phyloP scores from a whole-genome alignment of 37 sponge, comb jelly and placozoan genomes.

The Ephydatia muelleri region DNA sequence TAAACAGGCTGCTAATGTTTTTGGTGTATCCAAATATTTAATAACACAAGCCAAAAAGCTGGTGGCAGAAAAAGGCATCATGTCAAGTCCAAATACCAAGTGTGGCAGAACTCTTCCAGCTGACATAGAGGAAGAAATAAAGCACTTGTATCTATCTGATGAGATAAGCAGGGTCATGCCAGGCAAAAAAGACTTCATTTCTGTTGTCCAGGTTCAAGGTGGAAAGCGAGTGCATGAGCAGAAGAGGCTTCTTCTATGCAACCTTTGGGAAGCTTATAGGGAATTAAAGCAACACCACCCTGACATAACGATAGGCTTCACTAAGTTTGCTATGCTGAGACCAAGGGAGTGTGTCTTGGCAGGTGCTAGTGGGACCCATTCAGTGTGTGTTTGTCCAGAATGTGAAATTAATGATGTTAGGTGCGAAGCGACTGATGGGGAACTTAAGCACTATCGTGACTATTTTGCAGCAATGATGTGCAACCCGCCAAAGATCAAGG shows the following conservation, averaged over 20 bases:
- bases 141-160: conserved; percentile 21
- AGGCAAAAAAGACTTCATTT: too few species aligned
- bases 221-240: conserved; percentile 18
- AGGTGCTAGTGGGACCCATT: too few species aligned
- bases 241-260: conserved; percentile 31
- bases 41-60: conserved; percentile 22
- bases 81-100: conserved; percentile 20
- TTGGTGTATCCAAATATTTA: conserved; percentile 23
- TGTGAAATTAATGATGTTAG: conserved; percentile 34
- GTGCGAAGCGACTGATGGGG: too few species aligned
- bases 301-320: conserved; percentile 39
- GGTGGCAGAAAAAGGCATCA: conserved; percentile 24
- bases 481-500: conserved; percentile 22
- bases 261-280: conserved; percentile 46
- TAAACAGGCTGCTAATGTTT: too few species aligned
- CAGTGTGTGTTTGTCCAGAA: conserved; percentile 58
- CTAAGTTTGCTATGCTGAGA: conserved; percentile 64
- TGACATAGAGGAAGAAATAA: conserved; percentile 12
- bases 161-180: too few species aligned
- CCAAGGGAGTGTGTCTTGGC: too few species aligned
- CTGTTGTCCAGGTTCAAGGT: conserved; percentile 11
- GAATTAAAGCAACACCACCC: conserved; percentile 38
- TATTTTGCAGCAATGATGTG: too few species aligned
- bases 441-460: too few species aligned
- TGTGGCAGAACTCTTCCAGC: too few species aligned